Conservation (phyloP, 1,140 invertebrate genomes). For the Pseudomyrmex cubaensis region DNA sequence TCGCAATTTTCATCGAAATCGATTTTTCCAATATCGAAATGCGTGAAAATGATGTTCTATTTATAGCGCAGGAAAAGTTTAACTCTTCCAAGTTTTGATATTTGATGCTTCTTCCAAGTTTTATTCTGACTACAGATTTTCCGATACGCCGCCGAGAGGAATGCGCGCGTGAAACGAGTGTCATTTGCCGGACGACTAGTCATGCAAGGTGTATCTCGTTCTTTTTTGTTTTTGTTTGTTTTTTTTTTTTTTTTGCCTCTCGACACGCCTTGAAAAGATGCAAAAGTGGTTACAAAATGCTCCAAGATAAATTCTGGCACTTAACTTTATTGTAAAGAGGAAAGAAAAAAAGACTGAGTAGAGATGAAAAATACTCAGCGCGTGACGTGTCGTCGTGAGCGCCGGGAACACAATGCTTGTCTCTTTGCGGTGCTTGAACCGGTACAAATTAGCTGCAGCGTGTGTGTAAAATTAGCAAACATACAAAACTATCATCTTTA, state of each 20-base stretch:
- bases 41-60: not conserved
- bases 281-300: slow-evolving; percentile 18
- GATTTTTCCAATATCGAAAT: too few relatives aligned
- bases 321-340: slow-evolving; percentile 45
- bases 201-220: slow-evolving; percentile 50
- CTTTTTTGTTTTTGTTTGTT: not conserved
- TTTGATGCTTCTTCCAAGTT: too few relatives aligned
- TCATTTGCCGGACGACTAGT: slow-evolving; percentile 56
- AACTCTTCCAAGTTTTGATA: too few relatives aligned
- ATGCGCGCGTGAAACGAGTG: slow-evolving; percentile 43
- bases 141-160: not conserved
- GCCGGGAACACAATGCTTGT: not conserved
- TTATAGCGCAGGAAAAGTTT: slow-evolving; percentile 7
- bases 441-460: slow-evolving; percentile 8
- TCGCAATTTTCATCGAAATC: not conserved
- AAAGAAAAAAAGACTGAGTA: not conserved
- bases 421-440: not conserved
- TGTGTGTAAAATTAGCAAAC: slow-evolving; percentile 28
- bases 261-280: slow-evolving; percentile 4
- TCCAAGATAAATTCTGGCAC: slow-evolving; percentile 39
- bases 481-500: slow-evolving; percentile 13
- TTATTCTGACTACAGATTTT: not conserved
- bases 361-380: slow-evolving; percentile 7
- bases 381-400: not conserved
- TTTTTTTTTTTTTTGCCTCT: not conserved